Conservation (phyloP, 2,888 invertebrate species). For the Agonopterix heracliana region DNA sequence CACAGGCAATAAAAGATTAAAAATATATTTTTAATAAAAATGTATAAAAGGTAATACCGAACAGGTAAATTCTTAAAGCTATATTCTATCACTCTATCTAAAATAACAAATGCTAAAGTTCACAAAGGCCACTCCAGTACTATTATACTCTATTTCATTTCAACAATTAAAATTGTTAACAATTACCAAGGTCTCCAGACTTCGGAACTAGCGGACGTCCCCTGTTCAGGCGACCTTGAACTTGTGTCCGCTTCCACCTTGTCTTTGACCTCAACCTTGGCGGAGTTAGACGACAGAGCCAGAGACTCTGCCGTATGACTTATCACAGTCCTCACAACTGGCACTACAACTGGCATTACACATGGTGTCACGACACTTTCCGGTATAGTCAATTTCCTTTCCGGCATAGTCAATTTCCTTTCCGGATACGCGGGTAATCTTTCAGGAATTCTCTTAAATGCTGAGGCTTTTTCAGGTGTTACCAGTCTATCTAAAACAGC, state of each 20-base stretch:
- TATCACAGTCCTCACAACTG: constrained; percentile 48
- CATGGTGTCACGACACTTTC: constrained; percentile 44
- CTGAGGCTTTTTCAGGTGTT: constrained; percentile 36
- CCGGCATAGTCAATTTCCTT: constrained; percentile 11
- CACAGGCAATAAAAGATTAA: neutral
- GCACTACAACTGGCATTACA: constrained; percentile 14
- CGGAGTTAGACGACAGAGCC: constrained; percentile 40
- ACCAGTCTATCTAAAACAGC: constrained; percentile 15
- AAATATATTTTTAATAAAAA: constrained; percentile 15
- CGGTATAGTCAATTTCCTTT: constrained; percentile 46
- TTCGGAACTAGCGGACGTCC: constrained; percentile 46
- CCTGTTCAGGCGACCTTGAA: constrained; percentile 52
- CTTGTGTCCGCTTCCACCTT: constrained; percentile 43
- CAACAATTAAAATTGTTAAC: neutral
- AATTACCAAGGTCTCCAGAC: constrained; percentile 69
- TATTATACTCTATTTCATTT: neutral
- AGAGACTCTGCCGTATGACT: constrained; percentile 64
- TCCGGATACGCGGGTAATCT: constrained; percentile 18
- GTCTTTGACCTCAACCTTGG: constrained; percentile 18
- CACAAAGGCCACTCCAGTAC: too few species aligned
- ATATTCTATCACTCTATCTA: constrained; percentile 4
- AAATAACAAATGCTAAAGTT: too few species aligned
- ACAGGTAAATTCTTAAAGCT: constrained; percentile 58
- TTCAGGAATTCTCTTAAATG: constrained; percentile 26
- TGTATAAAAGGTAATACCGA: constrained; percentile 12